Evolutionary conservation across 2,888 invertebrate species (phyloP), one percentile per base, ranked within the genome.

Genomic region (Merodon equestris): DNA sequence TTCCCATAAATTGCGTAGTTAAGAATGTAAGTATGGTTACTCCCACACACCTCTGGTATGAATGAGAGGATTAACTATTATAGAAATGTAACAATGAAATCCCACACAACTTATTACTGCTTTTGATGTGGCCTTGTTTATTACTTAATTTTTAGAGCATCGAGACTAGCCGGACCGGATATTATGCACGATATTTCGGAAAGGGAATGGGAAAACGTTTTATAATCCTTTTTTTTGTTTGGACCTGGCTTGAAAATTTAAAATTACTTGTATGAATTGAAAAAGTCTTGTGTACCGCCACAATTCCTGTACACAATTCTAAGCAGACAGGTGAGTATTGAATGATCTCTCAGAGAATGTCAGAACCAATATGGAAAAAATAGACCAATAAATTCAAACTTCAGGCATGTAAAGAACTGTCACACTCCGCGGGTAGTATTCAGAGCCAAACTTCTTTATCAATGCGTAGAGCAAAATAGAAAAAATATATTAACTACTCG

Each of bases 241-340:
- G 27, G 7, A 27, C 3, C 27, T 27, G 27, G 27, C 27, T 7
- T 27, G 27, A 27, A 27, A 27, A 4, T 27, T 27, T 4, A 27
- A 27, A 4, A 7, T 27, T 4, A 27, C 27, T 27, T 27, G 27
- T 27, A 4, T 7, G 27, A 27, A 4, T 7, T 36, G n/a, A 13
- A 27, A 64, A 47, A 13, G 50, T 45, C 27, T 27, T 27, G 27
- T 44, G 27, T 76, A 67, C 72, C 77, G 77, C 77, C 77, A 63
- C 48, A 77, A 77, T 57, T 56, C 66, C 40, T 50, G 71, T 66
- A 76, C 27, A 77, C 72, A 77, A 77, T 45, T 42, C 57, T 2
- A 14, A 61, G 47, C 45, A 51, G 64, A 61, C 56, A 57, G 63
- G 56, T 72, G 56, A 47, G 44, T 50, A 60, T 27, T 7, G 40